Evolutionary conservation across 2,888 invertebrate species (phyloP).

Genomic region (Argynnis bischoffii): DNA sequence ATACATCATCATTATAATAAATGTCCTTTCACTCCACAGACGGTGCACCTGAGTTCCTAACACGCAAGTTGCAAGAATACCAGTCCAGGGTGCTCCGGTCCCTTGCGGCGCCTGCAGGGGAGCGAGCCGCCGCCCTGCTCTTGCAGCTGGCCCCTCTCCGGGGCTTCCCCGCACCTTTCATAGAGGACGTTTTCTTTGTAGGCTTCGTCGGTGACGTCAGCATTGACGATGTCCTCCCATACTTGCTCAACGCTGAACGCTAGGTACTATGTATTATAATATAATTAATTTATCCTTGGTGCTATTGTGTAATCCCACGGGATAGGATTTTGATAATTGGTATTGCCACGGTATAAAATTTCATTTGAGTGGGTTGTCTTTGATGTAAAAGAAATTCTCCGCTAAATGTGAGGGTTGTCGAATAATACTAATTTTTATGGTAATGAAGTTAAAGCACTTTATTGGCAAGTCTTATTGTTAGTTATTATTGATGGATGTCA

Average conservation of each 20-base stretch:
- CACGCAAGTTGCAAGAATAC: slow-evolving; percentile 76
- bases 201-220: slow-evolving; percentile 95
- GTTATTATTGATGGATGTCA: too few species aligned
- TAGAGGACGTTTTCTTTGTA: slow-evolving; percentile 96
- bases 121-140: slow-evolving; percentile 83
- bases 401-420: too few species aligned
- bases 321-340: too few species aligned
- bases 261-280: not conserved
- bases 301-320: too few species aligned
- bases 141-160: slow-evolving; percentile 88
- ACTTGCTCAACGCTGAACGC: slow-evolving; percentile 85
- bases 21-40: slow-evolving; percentile 52
- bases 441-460: too few species aligned
- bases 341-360: too few species aligned
- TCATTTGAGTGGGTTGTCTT: too few species aligned
- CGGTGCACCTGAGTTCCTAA: slow-evolving; percentile 73
- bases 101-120: slow-evolving; percentile 63
- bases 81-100: slow-evolving; percentile 77
- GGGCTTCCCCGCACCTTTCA: slow-evolving; percentile 87
- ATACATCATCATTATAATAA: too few species aligned
- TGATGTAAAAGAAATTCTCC: too few species aligned
- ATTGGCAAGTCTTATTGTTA: too few species aligned
- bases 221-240: slow-evolving; percentile 97
- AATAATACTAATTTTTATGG: too few species aligned
- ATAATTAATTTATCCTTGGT: slow-evolving; percentile 13